These are phyloP conservation scores for Crypturellus tataupa DNA, from an alignment of 2,797 vertebrate species.

Conservation along the genomic window DNA sequence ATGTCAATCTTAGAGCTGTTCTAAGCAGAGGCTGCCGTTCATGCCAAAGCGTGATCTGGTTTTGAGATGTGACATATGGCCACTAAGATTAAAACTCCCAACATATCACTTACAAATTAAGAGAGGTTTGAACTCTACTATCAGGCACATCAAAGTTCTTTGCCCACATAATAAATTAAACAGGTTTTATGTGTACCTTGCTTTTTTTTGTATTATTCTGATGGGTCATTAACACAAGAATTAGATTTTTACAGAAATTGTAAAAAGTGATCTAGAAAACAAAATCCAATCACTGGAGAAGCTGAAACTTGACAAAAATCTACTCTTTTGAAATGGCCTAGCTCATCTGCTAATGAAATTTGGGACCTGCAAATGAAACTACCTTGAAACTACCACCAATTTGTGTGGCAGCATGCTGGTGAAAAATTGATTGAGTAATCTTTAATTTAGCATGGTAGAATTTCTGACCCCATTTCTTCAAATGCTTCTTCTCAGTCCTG, in stretches of 20 bases:
- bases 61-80: constrained; percentile 49
- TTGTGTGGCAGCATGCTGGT: background rate
- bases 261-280: constrained; percentile 2
- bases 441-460: constrained; percentile 42
- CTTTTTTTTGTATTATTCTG: background rate
- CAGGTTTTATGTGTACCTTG: background rate
- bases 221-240: constrained; percentile 14
- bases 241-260: constrained; percentile 34
- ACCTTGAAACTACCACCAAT: background rate
- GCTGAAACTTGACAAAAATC: background rate
- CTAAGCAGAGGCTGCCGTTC: constrained; percentile 3
- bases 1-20: constrained; percentile 27
- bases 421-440: background rate
- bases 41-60: constrained; percentile 15
- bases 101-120: constrained; percentile 27
- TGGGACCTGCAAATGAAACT: background rate
- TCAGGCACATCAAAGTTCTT: background rate
- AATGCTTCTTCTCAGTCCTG: background rate
- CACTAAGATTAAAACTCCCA: constrained; percentile 47
- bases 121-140: background rate
- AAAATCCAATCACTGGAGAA: constrained; percentile 25
- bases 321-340: constrained; percentile 33
- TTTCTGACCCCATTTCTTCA: constrained; percentile 53
- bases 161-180: background rate
- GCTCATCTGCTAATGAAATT: constrained; percentile 28